Percentiles rank a stretch among this genome's conserved stretches.
These are phyloP conservation scores for Timandra comae DNA, from an alignment of 2,888 invertebrate species.

Conservation along the genomic window DNA sequence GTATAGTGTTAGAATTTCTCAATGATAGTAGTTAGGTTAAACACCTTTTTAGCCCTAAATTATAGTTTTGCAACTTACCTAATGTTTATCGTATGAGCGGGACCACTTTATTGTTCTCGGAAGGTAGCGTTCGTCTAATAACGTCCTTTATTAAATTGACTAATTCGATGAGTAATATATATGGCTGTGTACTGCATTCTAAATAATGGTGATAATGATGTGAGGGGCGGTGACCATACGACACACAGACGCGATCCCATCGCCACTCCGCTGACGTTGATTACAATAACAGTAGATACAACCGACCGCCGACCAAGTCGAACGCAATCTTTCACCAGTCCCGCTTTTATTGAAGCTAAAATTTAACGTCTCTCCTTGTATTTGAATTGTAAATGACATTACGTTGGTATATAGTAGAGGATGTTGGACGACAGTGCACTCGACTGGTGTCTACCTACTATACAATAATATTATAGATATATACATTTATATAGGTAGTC, in stretches of 20 bases:
- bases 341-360: conserved; percentile 31
- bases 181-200: conserved; percentile 22
- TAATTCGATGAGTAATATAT: conserved; percentile 17
- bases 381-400: conserved; percentile 24
- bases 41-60: conserved; percentile 29
- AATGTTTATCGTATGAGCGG: conserved; percentile 26
- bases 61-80: conserved; percentile 31
- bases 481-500: too few species aligned
- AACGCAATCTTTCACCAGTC: conserved; percentile 24
- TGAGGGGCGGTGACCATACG: too few species aligned
- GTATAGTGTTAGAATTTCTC: conserved; percentile 38
- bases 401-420: conserved; percentile 7
- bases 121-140: conserved; percentile 22
- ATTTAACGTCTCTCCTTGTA: conserved; percentile 27
- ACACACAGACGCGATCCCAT: too few species aligned
- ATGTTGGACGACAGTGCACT: too few species aligned
- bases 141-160: conserved; percentile 11
- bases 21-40: conserved; percentile 42
- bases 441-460: too few species aligned
- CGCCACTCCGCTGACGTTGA: too few species aligned
- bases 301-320: conserved; percentile 9
- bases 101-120: conserved; percentile 19
- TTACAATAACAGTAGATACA: too few species aligned
- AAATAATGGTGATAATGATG: too few species aligned
- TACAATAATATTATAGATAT: too few species aligned